A percentile compares a stretch with the other conserved stretches of the same genome.
phyloP scores from a whole-genome alignment of 64 coral and sea anemone genomes.

The Actinia equina region DNA sequence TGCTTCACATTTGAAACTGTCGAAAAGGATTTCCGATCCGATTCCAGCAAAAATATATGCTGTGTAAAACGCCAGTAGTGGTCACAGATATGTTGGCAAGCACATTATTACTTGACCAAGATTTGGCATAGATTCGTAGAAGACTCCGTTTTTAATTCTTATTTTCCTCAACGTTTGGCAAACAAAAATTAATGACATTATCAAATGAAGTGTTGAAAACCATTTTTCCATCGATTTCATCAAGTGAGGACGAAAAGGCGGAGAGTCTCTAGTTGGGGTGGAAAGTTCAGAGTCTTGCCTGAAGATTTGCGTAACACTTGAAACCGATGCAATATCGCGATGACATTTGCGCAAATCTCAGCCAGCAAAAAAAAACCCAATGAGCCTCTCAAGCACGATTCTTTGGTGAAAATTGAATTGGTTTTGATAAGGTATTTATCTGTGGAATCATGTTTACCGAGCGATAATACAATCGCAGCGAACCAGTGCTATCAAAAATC shows the following conservation, averaged over 20 bases:
- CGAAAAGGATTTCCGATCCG: too few relatives aligned
- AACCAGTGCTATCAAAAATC: neutral
- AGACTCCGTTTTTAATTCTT: neutral
- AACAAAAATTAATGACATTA: neutral
- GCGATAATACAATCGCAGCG: neutral
- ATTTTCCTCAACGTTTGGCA: neutral
- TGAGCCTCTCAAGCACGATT: neutral
- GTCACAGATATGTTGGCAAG: too few relatives aligned
- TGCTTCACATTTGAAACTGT: too few relatives aligned
- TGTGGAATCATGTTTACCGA: neutral
- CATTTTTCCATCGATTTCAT: neutral
- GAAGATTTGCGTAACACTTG: constrained; percentile 6
- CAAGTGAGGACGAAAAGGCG: neutral
- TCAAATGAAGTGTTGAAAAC: neutral
- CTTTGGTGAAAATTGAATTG: neutral
- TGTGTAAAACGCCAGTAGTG: too few relatives aligned
- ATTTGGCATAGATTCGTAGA: neutral
- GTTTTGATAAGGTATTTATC: neutral
- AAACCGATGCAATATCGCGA: neutral
- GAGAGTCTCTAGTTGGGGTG: neutral
- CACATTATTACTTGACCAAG: too few relatives aligned
- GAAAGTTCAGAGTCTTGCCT: neutral
- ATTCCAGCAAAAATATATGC: too few relatives aligned
- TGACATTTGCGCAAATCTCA: neutral
- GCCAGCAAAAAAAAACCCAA: neutral